These are phyloP conservation scores for Urechis unicinctus DNA, from an alignment of 2,888 invertebrate genomes.

Conservation along the genomic window DNA sequence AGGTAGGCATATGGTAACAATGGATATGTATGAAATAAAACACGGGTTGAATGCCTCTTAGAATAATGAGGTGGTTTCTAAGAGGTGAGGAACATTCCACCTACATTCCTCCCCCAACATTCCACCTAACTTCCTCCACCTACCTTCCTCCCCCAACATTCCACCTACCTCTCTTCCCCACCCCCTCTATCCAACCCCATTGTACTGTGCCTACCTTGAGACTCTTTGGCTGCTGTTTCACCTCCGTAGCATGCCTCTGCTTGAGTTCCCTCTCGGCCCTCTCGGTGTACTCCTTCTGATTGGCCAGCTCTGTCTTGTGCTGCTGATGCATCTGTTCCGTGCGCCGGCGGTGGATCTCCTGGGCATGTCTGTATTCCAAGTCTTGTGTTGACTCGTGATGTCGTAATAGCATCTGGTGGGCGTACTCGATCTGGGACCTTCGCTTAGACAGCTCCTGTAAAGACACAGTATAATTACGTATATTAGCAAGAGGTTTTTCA, in stretches of 20 bases:
- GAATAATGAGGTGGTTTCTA: no score
- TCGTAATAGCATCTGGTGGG: conserved; percentile 84
- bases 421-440: conserved; percentile 89
- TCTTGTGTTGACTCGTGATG: conserved; percentile 97
- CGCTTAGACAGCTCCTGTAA: conserved; percentile 85
- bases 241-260: conserved; percentile 92
- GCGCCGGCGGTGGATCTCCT: conserved; percentile 66
- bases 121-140: no score
- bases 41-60: no score
- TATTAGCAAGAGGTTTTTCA: no score
- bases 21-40: no score
- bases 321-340: conserved; percentile 73
- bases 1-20: no score
- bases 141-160: no score
- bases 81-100: no score
- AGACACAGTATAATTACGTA: no score
- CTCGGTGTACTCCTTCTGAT: conserved; percentile 83
- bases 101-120: no score
- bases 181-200: no score
- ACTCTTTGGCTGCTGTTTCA: conserved; percentile 97
- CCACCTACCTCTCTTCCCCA: no score
- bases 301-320: conserved; percentile 88
- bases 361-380: conserved; percentile 89
- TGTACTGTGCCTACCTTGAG: conserved; percentile 75
- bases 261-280: conserved; percentile 87